phyloP scores from a whole-genome alignment of 2,113 vertebrate species.

The Dolichallabes microphthalmus region DNA sequence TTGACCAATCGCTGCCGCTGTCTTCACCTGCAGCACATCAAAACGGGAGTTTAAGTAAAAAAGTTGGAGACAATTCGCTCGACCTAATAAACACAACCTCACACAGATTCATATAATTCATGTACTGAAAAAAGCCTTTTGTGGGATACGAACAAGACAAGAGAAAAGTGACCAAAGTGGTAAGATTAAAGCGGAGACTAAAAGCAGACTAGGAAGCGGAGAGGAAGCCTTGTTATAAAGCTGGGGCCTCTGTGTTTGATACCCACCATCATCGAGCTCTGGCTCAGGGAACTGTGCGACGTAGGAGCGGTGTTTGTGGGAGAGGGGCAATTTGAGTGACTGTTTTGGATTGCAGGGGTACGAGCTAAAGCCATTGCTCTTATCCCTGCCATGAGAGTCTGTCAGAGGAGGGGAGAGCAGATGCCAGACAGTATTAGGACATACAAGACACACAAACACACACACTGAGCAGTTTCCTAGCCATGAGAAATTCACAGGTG shows the following conservation, averaged over 20 bases:
- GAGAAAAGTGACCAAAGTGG: neutral
- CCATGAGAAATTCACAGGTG: conserved; percentile 5
- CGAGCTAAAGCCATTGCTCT: conserved; percentile 70
- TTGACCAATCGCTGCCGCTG: conserved; percentile 85
- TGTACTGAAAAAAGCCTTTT: neutral
- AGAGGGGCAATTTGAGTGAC: conserved; percentile 65
- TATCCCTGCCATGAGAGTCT: conserved; percentile 80
- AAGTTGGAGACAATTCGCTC: neutral
- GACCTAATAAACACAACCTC: neutral
- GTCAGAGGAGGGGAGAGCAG: conserved; percentile 62
- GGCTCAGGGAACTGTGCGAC: conserved; percentile 65
- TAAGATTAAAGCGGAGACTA: neutral
- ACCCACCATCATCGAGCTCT: conserved; percentile 65
- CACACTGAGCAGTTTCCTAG: neutral
- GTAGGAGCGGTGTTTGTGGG: conserved; percentile 68
- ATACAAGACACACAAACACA: conserved; percentile 5
- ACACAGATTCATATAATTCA: neutral
- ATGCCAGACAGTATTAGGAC: conserved; percentile 44
- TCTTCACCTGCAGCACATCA: conserved; percentile 79
- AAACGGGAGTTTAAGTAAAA: neutral
- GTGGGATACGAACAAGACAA: neutral
- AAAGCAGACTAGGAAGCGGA: conserved; percentile 19
- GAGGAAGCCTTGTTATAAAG: neutral
- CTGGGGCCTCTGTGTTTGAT: conserved; percentile 31
- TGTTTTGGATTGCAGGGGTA: conserved; percentile 72